These are phyloP conservation scores for Chydorus sphaericus DNA, from an alignment of 2,888 invertebrate genomes.

Conservation along the genomic window DNA sequence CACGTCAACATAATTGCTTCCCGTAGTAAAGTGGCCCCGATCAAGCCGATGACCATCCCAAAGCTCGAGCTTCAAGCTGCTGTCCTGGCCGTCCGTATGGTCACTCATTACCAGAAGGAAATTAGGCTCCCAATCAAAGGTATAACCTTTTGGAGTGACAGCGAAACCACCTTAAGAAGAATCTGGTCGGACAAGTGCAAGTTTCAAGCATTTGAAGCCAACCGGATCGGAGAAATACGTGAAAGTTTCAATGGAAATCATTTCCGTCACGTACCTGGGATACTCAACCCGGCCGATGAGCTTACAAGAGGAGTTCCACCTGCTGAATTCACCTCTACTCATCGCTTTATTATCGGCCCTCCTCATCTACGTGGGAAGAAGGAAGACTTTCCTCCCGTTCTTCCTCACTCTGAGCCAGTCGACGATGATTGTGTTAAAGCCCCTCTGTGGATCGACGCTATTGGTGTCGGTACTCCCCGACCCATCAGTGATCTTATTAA, in stretches of 20 bases:
- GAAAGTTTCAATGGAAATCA: background rate
- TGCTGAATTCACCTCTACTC: background rate
- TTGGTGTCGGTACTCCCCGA: background rate
- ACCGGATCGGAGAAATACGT: background rate
- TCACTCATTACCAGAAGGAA: background rate
- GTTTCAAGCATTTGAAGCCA: conserved; percentile 1
- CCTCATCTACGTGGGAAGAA: no score
- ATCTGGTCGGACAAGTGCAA: conserved; percentile 9
- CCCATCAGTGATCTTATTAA: background rate
- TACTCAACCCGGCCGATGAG: conserved; percentile 3
- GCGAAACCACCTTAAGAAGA: conserved; percentile 18
- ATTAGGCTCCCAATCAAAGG: conserved; percentile 4
- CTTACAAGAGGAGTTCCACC: background rate
- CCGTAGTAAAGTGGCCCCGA: background rate
- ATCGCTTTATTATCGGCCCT: background rate
- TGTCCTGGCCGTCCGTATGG: background rate
- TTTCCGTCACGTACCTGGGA: background rate
- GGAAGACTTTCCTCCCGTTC: background rate
- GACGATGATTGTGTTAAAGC: background rate
- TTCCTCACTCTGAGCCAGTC: background rate
- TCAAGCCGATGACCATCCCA: conserved; percentile 6
- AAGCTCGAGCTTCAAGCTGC: conserved; percentile 8
- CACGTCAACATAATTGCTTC: background rate
- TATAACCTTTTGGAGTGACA: conserved; percentile 18
- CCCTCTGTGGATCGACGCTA: no score